phyloP scores from a whole-genome alignment of 2,113 vertebrate species.

The Crotophaga sulcirostris region DNA sequence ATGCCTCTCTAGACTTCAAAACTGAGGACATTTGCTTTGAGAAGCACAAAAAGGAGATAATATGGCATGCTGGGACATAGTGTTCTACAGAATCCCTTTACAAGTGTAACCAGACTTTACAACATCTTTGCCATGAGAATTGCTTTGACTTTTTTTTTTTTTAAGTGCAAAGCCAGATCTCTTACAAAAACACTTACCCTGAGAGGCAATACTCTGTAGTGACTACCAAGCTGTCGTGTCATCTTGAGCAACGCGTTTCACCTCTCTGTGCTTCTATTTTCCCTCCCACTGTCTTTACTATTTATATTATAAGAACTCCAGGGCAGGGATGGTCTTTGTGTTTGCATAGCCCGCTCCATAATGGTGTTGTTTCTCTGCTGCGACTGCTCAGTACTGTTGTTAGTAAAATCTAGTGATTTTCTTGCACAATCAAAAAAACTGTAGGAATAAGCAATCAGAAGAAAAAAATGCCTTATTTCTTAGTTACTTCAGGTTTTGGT shows the following conservation, averaged over 20 bases:
- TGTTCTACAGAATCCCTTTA: conserved; percentile 21
- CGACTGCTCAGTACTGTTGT: neutral
- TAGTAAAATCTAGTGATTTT: conserved; percentile 18
- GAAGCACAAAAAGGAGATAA: conserved; percentile 13
- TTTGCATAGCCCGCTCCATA: conserved; percentile 19
- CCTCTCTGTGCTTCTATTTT: conserved; percentile 13
- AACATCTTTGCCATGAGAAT: neutral
- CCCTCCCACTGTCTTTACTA: conserved; percentile 26
- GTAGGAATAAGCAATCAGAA: neutral
- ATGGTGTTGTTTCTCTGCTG: conserved; percentile 19
- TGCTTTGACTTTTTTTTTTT: neutral
- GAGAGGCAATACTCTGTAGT: neutral
- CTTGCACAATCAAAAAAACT: neutral
- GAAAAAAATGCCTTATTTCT: neutral
- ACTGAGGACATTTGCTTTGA: neutral
- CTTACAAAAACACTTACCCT: neutral
- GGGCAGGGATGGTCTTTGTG: neutral
- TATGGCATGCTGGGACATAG: neutral
- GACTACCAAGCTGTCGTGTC: neutral
- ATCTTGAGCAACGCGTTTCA: neutral
- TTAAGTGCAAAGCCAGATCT: neutral
- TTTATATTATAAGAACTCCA: conserved; percentile 44
- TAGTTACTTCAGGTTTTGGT: neutral
- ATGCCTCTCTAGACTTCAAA: neutral
- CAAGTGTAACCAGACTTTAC: neutral